Evolutionary conservation across 2,888 invertebrate genomes (phyloP).

Genomic region (Strigamia maritima): DNA sequence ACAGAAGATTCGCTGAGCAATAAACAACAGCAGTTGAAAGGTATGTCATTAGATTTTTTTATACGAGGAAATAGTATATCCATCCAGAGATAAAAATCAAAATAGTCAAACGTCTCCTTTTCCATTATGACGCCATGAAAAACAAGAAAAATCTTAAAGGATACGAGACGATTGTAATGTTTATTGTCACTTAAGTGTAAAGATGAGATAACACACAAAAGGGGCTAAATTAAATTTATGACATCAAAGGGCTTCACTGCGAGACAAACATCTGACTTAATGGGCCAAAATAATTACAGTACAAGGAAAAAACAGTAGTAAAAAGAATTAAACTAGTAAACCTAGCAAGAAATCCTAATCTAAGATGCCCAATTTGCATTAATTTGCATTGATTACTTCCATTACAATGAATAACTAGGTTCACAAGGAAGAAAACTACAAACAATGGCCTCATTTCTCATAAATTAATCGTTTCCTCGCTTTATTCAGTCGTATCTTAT

Average conservation of each 20-base stretch:
- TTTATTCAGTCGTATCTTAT: neutral
- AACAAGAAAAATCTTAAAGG: neutral
- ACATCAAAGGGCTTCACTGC: neutral
- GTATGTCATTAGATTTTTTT: neutral
- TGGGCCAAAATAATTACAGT: neutral
- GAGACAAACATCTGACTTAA: neutral
- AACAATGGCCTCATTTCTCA: neutral
- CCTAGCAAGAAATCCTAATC: neutral
- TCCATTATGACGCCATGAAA: neutral
- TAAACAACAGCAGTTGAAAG: neutral
- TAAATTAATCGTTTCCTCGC: neutral
- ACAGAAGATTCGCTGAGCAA: neutral
- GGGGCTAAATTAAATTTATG: neutral
- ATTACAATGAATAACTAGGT: neutral
- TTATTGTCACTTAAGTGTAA: neutral
- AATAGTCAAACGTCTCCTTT: neutral
- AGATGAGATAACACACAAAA: neutral
- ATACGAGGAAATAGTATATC: neutral
- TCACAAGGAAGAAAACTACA: neutral
- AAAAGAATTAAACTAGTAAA: neutral
- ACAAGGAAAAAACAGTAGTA: neutral
- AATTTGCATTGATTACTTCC: neutral
- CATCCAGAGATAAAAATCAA: neutral
- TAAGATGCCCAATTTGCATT: neutral
- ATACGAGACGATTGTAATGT: neutral